These are phyloP conservation scores for Rhagonycha fulva DNA, from an alignment of 2,888 invertebrate genomes.

Conservation along the genomic window DNA sequence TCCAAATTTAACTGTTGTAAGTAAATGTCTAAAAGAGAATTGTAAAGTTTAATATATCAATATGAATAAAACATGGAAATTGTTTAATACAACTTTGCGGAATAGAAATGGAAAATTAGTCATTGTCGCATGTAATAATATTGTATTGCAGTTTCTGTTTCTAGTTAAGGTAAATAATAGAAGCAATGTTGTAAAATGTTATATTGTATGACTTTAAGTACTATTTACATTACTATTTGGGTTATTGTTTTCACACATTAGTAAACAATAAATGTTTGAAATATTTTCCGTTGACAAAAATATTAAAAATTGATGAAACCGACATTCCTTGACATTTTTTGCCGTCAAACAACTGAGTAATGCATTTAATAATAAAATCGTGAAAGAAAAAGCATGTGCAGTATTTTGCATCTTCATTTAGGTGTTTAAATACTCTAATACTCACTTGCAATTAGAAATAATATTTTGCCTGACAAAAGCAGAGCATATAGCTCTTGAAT, in stretches of 20 bases:
- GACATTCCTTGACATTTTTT: no score
- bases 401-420: no score
- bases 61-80: not conserved
- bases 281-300: no score
- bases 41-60: not conserved
- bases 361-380: no score
- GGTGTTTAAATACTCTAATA: constrained; percentile 27
- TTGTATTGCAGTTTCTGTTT: not conserved
- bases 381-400: no score
- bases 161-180: not conserved
- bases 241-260: no score
- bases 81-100: not conserved
- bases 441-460: constrained; percentile 46
- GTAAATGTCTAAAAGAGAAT: constrained; percentile 45
- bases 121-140: not conserved
- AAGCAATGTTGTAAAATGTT: not conserved
- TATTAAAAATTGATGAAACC: no score
- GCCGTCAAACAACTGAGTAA: no score
- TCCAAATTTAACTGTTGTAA: constrained; percentile 55
- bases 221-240: no score
- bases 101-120: not conserved
- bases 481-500: constrained; percentile 41
- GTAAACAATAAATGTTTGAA: no score
- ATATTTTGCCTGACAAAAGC: constrained; percentile 47
- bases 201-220: not conserved